Base-by-base conservation (phyloP, 2,113 vertebrate genomes). In the Mesocricetus auratus region DNA sequence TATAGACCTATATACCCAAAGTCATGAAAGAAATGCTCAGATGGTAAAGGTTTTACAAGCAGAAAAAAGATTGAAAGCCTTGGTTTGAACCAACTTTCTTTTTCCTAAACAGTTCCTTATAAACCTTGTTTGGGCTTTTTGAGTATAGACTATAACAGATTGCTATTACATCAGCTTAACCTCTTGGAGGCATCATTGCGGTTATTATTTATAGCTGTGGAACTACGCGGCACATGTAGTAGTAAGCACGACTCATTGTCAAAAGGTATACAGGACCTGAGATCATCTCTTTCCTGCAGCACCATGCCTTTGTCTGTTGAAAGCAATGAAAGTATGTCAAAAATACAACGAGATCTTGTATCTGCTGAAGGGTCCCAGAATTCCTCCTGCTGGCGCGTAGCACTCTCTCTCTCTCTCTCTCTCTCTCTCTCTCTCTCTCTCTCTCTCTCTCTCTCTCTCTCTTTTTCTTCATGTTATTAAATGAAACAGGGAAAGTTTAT, bases 351-450 rank as follows among this genome's bases (percentile, higher is more conserved):
- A 1, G 45, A 77, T 56, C 8, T 79, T 79, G 0, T 94, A 91
- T 21, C 8, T 10, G 29, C 97, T 97, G 73, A 90, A 98, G 17
- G 24, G 1, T 1, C 42, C 95, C 45, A 95, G 69, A 95, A 86
- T 94, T 95, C 4, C 24, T 97, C 83, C 90, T 90, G 74, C 31
- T 53, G 47, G 22, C 47, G 12, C 29, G 90, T 39, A 91, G 1
- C 10, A 33, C 3, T 93, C 47, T 68, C 16, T 36, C 2, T 45
- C 66, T 58, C 11, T 53, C 11, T 58, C 36, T 7, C 47, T 47
- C 47, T 47, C 47, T 47, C 47, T 47, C 47, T 47, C 47, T 8
- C 47, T 47, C 47, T 47, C 47, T 47, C 47, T 47, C 47, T 47
- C 47, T 47, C 47, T 47, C 47, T 47, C n/a, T n/a, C n/a, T n/a